A percentile compares a stretch with the other conserved stretches of the same genome.
phyloP scores from a whole-genome alignment of 92 coral and sea anemone genomes.

The Palythoa caribaeorum region DNA sequence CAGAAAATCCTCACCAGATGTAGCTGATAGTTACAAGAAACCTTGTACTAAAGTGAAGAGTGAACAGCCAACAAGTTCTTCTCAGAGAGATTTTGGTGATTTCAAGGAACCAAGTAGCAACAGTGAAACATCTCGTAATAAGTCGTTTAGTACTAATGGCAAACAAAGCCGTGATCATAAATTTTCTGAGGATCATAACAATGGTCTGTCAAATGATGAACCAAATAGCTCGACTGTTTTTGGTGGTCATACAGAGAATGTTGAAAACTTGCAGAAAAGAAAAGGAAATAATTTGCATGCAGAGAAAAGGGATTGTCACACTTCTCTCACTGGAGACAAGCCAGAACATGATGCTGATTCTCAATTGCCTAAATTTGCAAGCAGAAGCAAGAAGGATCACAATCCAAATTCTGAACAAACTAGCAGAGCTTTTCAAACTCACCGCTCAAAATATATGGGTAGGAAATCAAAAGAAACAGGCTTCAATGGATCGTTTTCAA shows the following conservation, averaged over 20 bases:
- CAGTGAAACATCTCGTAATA: background rate
- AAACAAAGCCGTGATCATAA: background rate
- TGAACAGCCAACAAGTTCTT: constrained; percentile 8
- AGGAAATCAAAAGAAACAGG: background rate
- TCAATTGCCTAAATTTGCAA: background rate
- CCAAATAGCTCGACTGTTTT: background rate
- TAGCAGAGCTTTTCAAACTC: background rate
- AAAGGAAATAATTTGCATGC: background rate
- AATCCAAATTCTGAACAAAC: background rate
- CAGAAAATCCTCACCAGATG: constrained; percentile 14
- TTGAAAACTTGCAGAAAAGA: background rate
- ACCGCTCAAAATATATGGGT: background rate
- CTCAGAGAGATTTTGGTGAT: background rate
- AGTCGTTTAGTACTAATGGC: background rate
- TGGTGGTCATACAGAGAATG: background rate
- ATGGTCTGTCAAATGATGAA: background rate
- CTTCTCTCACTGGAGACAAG: background rate
- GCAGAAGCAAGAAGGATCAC: no score
- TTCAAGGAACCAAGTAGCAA: background rate
- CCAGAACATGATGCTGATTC: background rate
- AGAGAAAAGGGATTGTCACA: background rate
- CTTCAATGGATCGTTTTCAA: background rate
- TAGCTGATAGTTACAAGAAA: background rate
- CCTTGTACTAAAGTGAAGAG: background rate
- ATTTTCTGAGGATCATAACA: background rate